phyloP scores from a whole-genome alignment of 1,140 invertebrate genomes.

The Philopotamus ludificatus region DNA sequence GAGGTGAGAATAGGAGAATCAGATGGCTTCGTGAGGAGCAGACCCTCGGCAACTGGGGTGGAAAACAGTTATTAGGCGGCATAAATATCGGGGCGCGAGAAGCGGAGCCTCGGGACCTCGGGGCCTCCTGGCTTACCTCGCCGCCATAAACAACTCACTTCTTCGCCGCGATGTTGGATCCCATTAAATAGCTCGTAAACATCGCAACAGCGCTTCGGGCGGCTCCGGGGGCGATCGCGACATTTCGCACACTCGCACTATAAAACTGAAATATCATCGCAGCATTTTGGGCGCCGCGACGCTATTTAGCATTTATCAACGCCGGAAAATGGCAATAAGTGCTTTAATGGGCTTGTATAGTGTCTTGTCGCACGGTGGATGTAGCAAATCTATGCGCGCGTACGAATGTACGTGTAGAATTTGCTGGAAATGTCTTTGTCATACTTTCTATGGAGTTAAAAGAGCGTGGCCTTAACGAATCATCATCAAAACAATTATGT shows the following conservation, averaged over 20 bases:
- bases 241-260: constrained; percentile 32
- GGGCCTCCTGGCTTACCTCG: constrained; percentile 1
- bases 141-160: constrained; percentile 24
- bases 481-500: too few species aligned
- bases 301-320: not conserved
- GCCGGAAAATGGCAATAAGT: not conserved
- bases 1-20: constrained; percentile 2
- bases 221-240: constrained; percentile 24
- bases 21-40: not conserved
- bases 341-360: too few species aligned
- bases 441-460: too few species aligned
- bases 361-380: not conserved
- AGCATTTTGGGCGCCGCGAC: constrained; percentile 22
- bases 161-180: constrained; percentile 7
- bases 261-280: constrained; percentile 28
- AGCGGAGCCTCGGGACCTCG: constrained; percentile 8
- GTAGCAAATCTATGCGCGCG: not conserved
- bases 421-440: too few species aligned
- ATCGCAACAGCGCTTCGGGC: constrained; percentile 26
- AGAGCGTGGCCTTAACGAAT: too few species aligned
- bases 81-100: constrained; percentile 38
- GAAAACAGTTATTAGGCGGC: constrained; percentile 35
- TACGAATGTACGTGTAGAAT: not conserved
- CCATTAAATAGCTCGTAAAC: constrained; percentile 34
- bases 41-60: constrained; percentile 1